Evolutionary conservation across 2,113 vertebrate species (phyloP).

Genomic region (Peromyscus polionotus): DNA sequence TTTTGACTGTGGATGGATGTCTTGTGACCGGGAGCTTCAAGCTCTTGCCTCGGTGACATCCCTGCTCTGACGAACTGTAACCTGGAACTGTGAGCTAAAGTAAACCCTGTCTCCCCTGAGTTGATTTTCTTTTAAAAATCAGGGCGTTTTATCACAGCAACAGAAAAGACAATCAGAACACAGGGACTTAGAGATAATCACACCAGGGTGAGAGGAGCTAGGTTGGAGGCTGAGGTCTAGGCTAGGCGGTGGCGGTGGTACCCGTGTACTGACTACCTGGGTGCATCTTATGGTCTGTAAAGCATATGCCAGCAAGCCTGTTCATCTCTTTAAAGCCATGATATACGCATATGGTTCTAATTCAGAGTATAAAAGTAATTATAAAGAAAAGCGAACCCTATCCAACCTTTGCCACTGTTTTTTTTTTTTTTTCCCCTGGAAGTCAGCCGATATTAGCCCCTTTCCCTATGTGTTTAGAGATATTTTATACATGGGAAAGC

Average conservation of each 20-base stretch:
- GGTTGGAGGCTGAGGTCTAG: background rate
- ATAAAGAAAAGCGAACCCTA: too few relatives aligned
- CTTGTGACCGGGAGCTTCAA: too few relatives aligned
- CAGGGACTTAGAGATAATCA: background rate
- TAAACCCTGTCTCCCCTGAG: too few relatives aligned
- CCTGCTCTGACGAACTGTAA: background rate
- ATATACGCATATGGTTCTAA: background rate
- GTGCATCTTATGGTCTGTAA: background rate
- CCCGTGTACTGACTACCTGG: background rate
- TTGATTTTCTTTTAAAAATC: background rate
- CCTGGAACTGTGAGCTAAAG: background rate
- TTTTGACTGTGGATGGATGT: background rate
- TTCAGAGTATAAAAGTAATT: background rate
- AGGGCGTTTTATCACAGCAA: background rate
- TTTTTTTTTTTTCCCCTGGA: background rate
- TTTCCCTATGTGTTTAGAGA: background rate
- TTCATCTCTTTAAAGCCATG: background rate
- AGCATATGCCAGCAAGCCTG: background rate
- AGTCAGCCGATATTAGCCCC: background rate
- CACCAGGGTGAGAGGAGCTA: background rate
- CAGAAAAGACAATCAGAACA: background rate
- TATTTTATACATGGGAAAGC: background rate
- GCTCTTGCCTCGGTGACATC: background rate
- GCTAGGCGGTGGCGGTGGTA: background rate
- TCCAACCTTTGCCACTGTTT: background rate